Conservation (phyloP, 1,140 invertebrate genomes). For the Drosophila guanche region DNA sequence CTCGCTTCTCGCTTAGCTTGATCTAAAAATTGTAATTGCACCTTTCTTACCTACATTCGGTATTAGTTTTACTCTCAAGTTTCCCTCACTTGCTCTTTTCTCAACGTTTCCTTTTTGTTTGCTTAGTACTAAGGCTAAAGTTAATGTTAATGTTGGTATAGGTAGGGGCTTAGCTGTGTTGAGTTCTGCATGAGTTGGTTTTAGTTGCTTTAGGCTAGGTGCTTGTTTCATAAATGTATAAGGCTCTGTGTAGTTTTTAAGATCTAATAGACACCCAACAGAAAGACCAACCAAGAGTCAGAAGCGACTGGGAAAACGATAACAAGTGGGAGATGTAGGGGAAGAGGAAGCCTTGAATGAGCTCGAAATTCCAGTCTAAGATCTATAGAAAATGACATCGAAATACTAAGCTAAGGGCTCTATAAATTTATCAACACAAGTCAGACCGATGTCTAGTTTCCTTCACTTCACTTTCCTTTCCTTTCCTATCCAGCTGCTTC, state of each 20-base stretch:
- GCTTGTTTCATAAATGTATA: conserved; percentile 60
- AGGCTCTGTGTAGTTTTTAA: conserved; percentile 65
- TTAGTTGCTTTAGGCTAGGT: conserved; percentile 48
- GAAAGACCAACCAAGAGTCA: conserved; percentile 6
- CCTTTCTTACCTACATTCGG: conserved; percentile 41
- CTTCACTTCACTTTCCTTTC: no score
- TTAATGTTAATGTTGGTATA: conserved; percentile 10
- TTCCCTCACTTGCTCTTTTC: background rate
- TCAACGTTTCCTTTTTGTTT: conserved; percentile 15
- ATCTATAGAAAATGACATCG: conserved; percentile 11
- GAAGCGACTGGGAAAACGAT: conserved; percentile 18
- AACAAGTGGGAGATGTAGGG: conserved; percentile 18
- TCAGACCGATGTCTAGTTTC: no score
- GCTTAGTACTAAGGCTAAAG: conserved; percentile 13
- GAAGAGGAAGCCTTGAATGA: conserved; percentile 2
- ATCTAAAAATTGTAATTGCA: conserved; percentile 76
- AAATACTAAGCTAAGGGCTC: no score
- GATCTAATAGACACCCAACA: conserved; percentile 25
- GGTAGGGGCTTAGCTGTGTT: conserved; percentile 23
- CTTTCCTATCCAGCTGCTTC: no score
- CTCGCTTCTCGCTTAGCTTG: conserved; percentile 32
- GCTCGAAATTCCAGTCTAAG: conserved; percentile 15
- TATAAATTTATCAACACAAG: no score
- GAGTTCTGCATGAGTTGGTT: conserved; percentile 38
- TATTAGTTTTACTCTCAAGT: conserved; percentile 23